Evolutionary conservation across 1,140 invertebrate species (phyloP).

Genomic region (Drosophila kepulauana): DNA sequence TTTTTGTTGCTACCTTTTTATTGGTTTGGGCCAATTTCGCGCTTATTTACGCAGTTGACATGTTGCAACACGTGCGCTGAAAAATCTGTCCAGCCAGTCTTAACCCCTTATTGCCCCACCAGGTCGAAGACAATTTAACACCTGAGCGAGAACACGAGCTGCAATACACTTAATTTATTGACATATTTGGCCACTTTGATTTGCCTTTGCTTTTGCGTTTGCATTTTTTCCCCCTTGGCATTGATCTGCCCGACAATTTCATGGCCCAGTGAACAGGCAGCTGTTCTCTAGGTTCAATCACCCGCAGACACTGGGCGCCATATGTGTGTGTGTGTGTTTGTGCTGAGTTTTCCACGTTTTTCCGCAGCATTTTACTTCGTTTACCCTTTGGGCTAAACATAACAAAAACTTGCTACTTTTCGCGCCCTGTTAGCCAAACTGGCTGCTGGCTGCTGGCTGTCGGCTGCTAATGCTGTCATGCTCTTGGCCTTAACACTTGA

Average conservation of each 20-base stretch:
- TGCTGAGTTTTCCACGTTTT: constrained; percentile 29
- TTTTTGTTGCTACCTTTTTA: constrained; percentile 12
- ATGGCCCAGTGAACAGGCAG: constrained; percentile 61
- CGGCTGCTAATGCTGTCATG: neutral
- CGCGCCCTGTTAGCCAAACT: constrained; percentile 50
- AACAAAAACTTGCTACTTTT: constrained; percentile 28
- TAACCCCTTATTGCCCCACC: constrained; percentile 50
- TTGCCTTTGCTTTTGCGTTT: constrained; percentile 58
- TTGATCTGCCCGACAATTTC: constrained; percentile 53
- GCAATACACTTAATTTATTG: constrained; percentile 72
- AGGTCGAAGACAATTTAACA: constrained; percentile 69
- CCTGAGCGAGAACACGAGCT: constrained; percentile 53
- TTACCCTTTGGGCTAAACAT: constrained; percentile 33
- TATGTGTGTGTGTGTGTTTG: constrained; percentile 24
- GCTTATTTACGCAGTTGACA: constrained; percentile 75
- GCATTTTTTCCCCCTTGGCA: constrained; percentile 3
- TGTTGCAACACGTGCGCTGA: constrained; percentile 74
- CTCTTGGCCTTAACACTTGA: constrained; percentile 67
- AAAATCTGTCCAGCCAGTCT: constrained; percentile 54
- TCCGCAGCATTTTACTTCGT: neutral
- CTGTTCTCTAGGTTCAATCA: constrained; percentile 53
- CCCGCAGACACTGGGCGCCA: constrained; percentile 35
- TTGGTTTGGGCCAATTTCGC: constrained; percentile 61
- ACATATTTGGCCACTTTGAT: constrained; percentile 69
- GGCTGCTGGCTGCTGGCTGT: constrained; percentile 24